phyloP scores from a whole-genome alignment of 2,888 invertebrate genomes.

The Drosophila cognata region DNA sequence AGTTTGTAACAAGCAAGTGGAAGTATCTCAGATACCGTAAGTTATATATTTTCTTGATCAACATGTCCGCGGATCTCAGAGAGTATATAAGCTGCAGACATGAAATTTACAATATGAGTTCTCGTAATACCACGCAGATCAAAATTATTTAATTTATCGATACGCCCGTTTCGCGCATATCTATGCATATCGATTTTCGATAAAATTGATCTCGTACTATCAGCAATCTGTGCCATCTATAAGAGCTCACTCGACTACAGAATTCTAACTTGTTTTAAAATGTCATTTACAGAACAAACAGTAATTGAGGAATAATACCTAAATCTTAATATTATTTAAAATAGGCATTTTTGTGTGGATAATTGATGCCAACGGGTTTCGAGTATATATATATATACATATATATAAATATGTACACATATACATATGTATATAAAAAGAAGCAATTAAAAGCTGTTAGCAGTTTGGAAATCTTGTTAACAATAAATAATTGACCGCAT shows the following conservation, averaged over 20 bases:
- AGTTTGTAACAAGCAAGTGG: too few relatives aligned
- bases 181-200: too few relatives aligned
- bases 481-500: slow-evolving; percentile 76
- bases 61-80: background rate
- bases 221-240: background rate
- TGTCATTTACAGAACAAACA: background rate
- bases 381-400: background rate
- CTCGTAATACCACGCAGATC: too few relatives aligned
- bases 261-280: background rate
- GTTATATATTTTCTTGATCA: background rate
- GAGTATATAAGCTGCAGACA: too few relatives aligned
- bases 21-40: background rate
- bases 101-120: too few relatives aligned
- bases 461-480: slow-evolving; percentile 48
- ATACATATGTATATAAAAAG: background rate
- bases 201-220: background rate
- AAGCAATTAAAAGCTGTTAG: background rate
- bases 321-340: background rate
- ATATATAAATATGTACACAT: too few relatives aligned
- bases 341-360: background rate
- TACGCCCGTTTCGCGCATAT: too few relatives aligned
- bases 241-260: background rate
- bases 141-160: too few relatives aligned
- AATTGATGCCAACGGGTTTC: background rate
- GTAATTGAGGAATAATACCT: background rate